Percentiles rank a stretch among this genome's conserved stretches.
phyloP scores from a whole-genome alignment of 2,888 invertebrate genomes.

The Drosophila stalkeri region DNA sequence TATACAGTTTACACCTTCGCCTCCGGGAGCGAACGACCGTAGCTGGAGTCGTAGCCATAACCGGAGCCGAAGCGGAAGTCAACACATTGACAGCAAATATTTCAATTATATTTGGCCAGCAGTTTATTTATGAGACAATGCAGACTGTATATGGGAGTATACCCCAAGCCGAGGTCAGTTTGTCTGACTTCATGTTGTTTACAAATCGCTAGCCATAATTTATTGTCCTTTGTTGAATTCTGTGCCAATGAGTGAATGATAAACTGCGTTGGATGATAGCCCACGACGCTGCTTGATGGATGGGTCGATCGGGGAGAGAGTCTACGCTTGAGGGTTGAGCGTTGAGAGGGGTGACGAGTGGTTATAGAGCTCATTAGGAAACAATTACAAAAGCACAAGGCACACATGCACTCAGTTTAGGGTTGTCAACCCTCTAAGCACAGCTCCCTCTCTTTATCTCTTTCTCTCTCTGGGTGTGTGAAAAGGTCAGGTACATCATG shows the following conservation, averaged over 20 bases:
- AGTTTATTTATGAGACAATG: constrained; percentile 66
- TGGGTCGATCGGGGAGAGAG: constrained; percentile 4
- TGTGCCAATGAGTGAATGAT: constrained; percentile 76
- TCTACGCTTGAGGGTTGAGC: background rate
- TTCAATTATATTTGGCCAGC: constrained; percentile 69
- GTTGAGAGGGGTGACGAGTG: constrained; percentile 2
- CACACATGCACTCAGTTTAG: constrained; percentile 46
- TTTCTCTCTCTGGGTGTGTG: constrained; percentile 14
- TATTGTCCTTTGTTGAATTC: constrained; percentile 57
- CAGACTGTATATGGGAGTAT: constrained; percentile 1
- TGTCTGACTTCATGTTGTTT: constrained; percentile 66
- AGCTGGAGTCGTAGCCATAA: constrained; percentile 5
- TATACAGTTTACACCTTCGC: constrained; percentile 78
- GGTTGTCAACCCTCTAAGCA: constrained; percentile 61
- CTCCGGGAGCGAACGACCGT: constrained; percentile 51
- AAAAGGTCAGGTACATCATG: constrained; percentile 73
- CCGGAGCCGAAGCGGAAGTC: constrained; percentile 53
- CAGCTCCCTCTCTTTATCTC: background rate
- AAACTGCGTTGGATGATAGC: constrained; percentile 68
- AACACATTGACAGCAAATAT: constrained; percentile 81
- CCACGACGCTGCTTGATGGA: constrained; percentile 43
- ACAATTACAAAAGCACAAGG: constrained; percentile 61
- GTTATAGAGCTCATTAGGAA: constrained; percentile 69
- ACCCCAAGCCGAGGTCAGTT: constrained; percentile 27
- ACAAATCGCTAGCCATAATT: constrained; percentile 76